These are phyloP conservation scores for Hololepta plana DNA, from an alignment of 2,888 invertebrate species.

Conservation along the genomic window DNA sequence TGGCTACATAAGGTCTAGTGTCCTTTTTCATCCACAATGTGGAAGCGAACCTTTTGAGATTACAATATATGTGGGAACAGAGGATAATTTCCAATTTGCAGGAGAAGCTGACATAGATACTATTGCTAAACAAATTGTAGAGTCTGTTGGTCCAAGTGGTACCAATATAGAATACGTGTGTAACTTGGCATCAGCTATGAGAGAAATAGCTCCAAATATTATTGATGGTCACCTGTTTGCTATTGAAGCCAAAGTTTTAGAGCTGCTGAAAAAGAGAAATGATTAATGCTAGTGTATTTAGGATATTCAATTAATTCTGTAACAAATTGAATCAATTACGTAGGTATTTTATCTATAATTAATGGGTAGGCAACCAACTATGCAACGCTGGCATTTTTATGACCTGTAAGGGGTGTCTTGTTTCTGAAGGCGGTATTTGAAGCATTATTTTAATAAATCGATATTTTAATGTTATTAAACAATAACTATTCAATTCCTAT, in stretches of 20 bases:
- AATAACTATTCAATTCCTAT: too few relatives aligned
- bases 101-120: conserved; percentile 57
- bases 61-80: conserved; percentile 65
- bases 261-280: conserved; percentile 15
- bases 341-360: too few relatives aligned
- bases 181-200: conserved; percentile 63
- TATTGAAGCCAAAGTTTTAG: conserved; percentile 43
- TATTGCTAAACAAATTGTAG: conserved; percentile 64
- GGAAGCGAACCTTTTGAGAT: conserved; percentile 43
- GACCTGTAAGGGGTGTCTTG: too few relatives aligned
- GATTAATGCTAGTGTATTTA: conserved; percentile 1
- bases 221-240: conserved; percentile 60
- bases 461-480: too few relatives aligned
- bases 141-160: conserved; percentile 69
- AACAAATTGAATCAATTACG: too few relatives aligned
- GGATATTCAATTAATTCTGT: conserved; percentile 3
- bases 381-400: too few relatives aligned
- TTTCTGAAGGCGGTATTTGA: too few relatives aligned
- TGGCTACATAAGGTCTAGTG: conserved; percentile 60
- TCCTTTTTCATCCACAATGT: conserved; percentile 51
- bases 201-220: conserved; percentile 49
- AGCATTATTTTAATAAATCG: too few relatives aligned
- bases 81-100: conserved; percentile 51
- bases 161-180: conserved; percentile 83
- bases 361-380: too few relatives aligned